Conservation (phyloP, 2,113 vertebrate genomes). For the Pitta sordida region DNA sequence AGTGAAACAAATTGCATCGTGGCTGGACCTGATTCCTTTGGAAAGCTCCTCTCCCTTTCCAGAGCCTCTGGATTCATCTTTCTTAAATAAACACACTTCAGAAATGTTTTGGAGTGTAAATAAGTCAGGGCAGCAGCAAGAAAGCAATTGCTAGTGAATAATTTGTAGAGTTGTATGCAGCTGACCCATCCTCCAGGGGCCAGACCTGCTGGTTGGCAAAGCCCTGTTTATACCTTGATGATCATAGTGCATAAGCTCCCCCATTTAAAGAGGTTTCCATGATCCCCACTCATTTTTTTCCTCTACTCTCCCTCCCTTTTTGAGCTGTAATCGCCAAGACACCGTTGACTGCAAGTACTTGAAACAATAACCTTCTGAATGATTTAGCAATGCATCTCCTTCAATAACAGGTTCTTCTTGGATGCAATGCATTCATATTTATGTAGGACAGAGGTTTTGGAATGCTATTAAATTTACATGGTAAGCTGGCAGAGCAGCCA, state of each 20-base stretch:
- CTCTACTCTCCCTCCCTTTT: background rate
- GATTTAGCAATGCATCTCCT: slow-evolving; percentile 30
- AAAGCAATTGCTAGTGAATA: slow-evolving; percentile 23
- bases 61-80: slow-evolving; percentile 23
- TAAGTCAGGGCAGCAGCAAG: slow-evolving; percentile 45
- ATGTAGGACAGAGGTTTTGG: slow-evolving; percentile 21
- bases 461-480: slow-evolving; percentile 54
- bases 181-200: background rate
- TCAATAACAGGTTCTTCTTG: background rate
- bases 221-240: background rate
- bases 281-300: background rate
- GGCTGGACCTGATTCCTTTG: background rate
- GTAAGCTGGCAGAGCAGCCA: background rate
- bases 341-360: background rate
- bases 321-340: slow-evolving; percentile 7
- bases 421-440: slow-evolving; percentile 19
- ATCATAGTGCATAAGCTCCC: background rate
- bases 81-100: slow-evolving; percentile 59
- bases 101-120: slow-evolving; percentile 32
- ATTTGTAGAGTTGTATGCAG: background rate
- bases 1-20: background rate
- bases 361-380: slow-evolving; percentile 34
- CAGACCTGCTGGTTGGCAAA: background rate
- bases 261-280: background rate
- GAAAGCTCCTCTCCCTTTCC: background rate